These are phyloP conservation scores for Muntiacus reevesi DNA, from an alignment of 2,113 vertebrate species.

Conservation along the genomic window DNA sequence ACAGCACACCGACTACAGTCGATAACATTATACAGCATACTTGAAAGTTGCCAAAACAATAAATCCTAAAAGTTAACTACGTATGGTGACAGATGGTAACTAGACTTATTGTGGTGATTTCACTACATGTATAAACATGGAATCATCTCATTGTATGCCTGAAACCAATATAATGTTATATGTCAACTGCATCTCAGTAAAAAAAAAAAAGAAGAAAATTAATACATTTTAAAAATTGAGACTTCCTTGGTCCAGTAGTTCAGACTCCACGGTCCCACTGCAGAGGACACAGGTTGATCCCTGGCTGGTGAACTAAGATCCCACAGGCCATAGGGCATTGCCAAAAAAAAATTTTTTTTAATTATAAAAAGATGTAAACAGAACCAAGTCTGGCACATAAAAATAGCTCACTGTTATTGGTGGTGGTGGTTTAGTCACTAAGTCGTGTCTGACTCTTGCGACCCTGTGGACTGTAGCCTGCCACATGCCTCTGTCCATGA, in stretches of 20 bases:
- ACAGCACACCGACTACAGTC: neutral
- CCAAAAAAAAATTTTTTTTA: neutral
- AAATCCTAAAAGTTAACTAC: neutral
- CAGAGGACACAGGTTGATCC: neutral
- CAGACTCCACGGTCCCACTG: neutral
- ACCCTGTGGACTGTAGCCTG: neutral
- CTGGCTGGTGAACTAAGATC: neutral
- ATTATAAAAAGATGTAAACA: neutral
- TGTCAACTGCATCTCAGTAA: neutral
- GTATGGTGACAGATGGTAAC: neutral
- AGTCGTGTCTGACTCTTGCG: neutral
- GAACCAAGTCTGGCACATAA: neutral
- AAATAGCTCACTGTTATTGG: neutral
- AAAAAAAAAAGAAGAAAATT: neutral
- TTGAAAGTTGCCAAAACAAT: neutral
- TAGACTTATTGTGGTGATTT: neutral
- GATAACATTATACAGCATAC: neutral
- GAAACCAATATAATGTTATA: neutral
- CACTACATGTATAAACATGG: too few relatives aligned
- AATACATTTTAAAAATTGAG: neutral
- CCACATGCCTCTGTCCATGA: neutral
- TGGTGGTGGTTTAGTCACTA: neutral
- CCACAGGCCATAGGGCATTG: neutral
- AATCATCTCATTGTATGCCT: neutral
- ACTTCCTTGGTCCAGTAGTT: neutral